Evolutionary conservation across 2,888 invertebrate species (phyloP), one percentile per base, ranked within the genome.

Genomic region (Leucophenga maculata): DNA sequence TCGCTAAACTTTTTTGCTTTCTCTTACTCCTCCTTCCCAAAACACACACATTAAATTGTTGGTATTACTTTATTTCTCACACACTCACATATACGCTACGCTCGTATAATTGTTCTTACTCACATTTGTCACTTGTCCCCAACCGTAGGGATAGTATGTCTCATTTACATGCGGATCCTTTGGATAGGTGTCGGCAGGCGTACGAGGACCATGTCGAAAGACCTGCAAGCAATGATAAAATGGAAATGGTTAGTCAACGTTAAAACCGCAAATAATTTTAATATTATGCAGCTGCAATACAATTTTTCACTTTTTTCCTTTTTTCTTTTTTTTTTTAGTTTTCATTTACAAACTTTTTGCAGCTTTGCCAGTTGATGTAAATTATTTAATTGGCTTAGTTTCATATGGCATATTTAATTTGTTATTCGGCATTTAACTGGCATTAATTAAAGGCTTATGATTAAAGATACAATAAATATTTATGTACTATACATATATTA

Each of bases 91-190:
- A 39, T 11, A 39, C 8, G 8, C 32, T n/a, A 32, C 8, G 32
- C 32, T 32, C 6, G 26, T 26, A 39, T 39, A 39, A 39, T 1
- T 39, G 39, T 39, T 6, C 13, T n/a, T 72, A 84, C 90, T 90
- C 89, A 94, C 95, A 88, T 92, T 93, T 52, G 95, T 95, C 62
- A 96, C 88, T 86, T 95, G 94, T 65, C 94, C 95, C 92, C 93
- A 94, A 65, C 95, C 95, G 74, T 91, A 92, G 11, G 94, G 94
- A 89, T 92, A 92, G 84, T 92, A 91, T 14, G 91, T 90, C 74
- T 92, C 90, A 80, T 93, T 91, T 65, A 90, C 85, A 80, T 89
- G 90, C 0, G 93, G 93, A 89, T 95, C 95, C 72, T 90, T 93
- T 1, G 94, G 93, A 85, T 93, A 96, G 1, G 93, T 92, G 75